Base-by-base conservation (phyloP, 2,888 invertebrate genomes). In the Stenoptilia bipunctidactyla region DNA sequence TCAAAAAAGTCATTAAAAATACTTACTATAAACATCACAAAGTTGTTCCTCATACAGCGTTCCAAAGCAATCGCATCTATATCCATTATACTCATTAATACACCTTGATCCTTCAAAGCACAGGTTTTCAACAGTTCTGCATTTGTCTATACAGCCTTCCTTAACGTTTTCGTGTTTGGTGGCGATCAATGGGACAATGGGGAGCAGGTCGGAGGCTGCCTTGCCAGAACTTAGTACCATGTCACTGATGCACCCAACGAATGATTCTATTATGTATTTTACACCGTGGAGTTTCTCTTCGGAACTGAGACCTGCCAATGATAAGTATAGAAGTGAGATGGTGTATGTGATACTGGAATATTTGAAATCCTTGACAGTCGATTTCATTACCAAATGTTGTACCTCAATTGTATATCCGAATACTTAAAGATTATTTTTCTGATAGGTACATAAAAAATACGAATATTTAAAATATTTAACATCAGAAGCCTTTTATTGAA, bases 21-120 rank as follows among this genome's bases (percentile, higher is more conserved):
- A 86, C 90, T 88, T 84, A 96, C 96, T 94, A 66, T 92, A 93
- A 54, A 93, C 91, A 77, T 96, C 94, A 76, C 97, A 97, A 51
- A 91, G 90, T 55, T 93, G 92, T 50, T 96, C 97, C 76, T 97
- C 96, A 69, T 94, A 95, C 55, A 90, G 87, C 1, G 95, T 95
- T 14, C 94, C 95, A 61, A 96, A 97, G 68, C 97, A 97, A 66
- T 97, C 96, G 64, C 97, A 97, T 13, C 92, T 91, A 44, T 93
- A 88, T 42, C 91, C 90, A 55, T 93, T 92, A 70, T 96, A 97
- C 62, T 94, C 94, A 73, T 97, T 97, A 45, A 97, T 91, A 67
- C 97, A 97, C 45, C 88, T 88, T 20, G 94, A 94, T 30, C 94
- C 93, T 61, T 91, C 87, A 65, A 95, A 94, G 70, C 97, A 97